These are phyloP conservation scores for Catharus minimus DNA, from an alignment of 2,113 vertebrate genomes.

Conservation along the genomic window DNA sequence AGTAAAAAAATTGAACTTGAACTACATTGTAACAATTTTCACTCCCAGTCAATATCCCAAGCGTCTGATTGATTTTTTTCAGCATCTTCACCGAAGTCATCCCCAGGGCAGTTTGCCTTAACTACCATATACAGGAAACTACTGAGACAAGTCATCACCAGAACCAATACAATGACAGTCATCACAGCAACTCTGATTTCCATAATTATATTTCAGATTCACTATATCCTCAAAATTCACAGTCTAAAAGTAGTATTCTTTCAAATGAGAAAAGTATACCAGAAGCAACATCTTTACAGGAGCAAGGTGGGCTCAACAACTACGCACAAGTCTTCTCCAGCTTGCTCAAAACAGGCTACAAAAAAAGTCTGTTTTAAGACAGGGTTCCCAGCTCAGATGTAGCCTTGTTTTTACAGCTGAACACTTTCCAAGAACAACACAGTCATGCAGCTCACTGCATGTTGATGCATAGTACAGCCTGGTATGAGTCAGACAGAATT, in stretches of 20 bases:
- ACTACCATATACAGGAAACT: neutral
- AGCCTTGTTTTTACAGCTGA: slow-evolving; percentile 2
- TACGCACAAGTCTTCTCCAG: neutral
- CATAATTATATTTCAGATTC: neutral
- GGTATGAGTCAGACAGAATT: neutral
- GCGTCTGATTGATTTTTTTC: neutral
- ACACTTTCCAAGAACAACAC: neutral
- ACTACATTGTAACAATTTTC: neutral
- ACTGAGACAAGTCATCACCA: neutral
- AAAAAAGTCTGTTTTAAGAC: neutral
- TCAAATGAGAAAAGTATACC: neutral
- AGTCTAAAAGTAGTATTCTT: neutral
- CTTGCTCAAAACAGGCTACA: neutral
- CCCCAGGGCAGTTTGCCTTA: neutral
- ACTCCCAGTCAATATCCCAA: neutral
- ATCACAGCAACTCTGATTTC: neutral
- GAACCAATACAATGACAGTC: neutral
- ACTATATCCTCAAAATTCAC: neutral
- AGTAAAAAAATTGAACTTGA: neutral
- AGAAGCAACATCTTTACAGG: neutral
- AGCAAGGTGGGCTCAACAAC: neutral
- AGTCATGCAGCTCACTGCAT: neutral
- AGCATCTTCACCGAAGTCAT: neutral
- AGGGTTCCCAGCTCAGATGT: neutral
- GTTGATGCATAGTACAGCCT: neutral